Percentiles rank a stretch among this genome's conserved stretches.
Conservation (phyloP, 2,797 vertebrate species). For the Eulemur rubriventer region DNA sequence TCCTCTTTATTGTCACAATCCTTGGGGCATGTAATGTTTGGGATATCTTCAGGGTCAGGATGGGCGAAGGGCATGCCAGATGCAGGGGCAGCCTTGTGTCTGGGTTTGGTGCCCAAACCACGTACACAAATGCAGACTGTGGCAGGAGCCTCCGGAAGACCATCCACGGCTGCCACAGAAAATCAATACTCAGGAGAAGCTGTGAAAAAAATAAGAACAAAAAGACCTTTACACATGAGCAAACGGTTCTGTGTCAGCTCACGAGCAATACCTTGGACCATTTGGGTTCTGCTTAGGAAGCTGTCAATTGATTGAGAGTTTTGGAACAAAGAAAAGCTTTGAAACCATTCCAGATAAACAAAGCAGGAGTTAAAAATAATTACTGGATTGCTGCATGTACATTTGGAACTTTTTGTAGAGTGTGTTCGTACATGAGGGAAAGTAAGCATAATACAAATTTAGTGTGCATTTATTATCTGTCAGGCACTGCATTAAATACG, state of each 20-base stretch:
- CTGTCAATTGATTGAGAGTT: conserved; percentile 79
- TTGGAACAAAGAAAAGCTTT: conserved; percentile 74
- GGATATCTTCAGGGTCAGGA: neutral
- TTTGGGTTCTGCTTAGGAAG: conserved; percentile 74
- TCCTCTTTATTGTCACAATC: neutral
- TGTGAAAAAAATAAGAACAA: neutral
- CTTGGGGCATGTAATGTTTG: neutral
- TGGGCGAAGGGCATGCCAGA: no score
- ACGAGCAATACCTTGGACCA: neutral
- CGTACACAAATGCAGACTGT: neutral
- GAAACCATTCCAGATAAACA: conserved; percentile 43
- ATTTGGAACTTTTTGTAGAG: neutral
- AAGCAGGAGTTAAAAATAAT: conserved; percentile 25
- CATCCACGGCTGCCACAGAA: neutral
- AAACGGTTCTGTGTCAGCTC: conserved; percentile 57
- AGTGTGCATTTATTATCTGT: neutral
- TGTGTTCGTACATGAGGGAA: neutral
- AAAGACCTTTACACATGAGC: conserved; percentile 37
- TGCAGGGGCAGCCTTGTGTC: neutral
- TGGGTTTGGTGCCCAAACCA: neutral
- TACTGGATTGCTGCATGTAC: neutral
- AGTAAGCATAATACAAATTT: neutral
- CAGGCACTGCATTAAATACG: neutral
- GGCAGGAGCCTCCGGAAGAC: neutral
- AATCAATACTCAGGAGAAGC: neutral